Evolutionary conservation across 2,888 invertebrate species (phyloP).

Genomic region (Drosophila kambysellisi): DNA sequence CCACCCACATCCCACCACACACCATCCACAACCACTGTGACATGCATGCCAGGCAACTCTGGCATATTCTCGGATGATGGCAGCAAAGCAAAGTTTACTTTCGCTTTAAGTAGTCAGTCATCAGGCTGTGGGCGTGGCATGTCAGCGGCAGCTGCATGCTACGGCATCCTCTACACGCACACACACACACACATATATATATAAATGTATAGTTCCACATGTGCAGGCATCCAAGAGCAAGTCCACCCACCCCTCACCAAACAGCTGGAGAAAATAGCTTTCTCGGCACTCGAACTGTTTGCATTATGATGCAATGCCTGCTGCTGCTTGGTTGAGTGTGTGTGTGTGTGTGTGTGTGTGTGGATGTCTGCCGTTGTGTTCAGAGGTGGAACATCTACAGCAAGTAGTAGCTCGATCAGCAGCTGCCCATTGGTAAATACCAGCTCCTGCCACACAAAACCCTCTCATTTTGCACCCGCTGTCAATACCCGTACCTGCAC

Average conservation of each 20-base stretch:
- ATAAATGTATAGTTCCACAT: background rate
- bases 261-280: constrained; percentile 59
- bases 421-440: constrained; percentile 58
- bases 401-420: constrained; percentile 54
- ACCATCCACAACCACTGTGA: background rate
- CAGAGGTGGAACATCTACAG: constrained; percentile 32
- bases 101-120: constrained; percentile 73
- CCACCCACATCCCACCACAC: background rate
- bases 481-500: constrained; percentile 20
- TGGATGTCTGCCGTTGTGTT: constrained; percentile 20
- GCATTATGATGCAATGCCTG: constrained; percentile 68
- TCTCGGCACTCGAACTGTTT: constrained; percentile 74
- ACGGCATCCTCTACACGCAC: constrained; percentile 41
- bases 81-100: constrained; percentile 73
- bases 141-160: constrained; percentile 52
- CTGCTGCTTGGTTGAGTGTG: constrained; percentile 12
- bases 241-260: constrained; percentile 18
- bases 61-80: constrained; percentile 42
- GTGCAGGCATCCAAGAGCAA: constrained; percentile 50
- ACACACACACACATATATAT: background rate
- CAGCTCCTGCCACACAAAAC: constrained; percentile 14
- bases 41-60: constrained; percentile 34
- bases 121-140: constrained; percentile 37
- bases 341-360: background rate
- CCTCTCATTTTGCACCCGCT: background rate